phyloP scores from a whole-genome alignment of 1,140 invertebrate genomes.

The Drosophila melanica region DNA sequence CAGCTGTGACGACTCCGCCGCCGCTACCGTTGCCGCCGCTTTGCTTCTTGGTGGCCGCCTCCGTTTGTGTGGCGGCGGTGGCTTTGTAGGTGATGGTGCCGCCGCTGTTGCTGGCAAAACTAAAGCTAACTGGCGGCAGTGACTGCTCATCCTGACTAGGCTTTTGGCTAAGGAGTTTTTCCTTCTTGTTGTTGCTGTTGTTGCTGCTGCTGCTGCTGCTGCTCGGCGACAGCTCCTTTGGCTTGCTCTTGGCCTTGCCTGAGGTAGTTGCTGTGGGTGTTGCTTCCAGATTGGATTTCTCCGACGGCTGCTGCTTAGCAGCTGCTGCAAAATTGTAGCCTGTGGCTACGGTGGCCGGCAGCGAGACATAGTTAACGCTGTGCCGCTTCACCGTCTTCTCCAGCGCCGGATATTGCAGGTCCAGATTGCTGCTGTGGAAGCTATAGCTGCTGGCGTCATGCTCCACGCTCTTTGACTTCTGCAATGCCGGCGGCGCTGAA shows the following conservation, averaged over 20 bases:
- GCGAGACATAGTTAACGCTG: slow-evolving; percentile 68
- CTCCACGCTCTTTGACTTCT: slow-evolving; percentile 83
- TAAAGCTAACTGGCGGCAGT: slow-evolving; percentile 20
- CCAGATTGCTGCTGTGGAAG: slow-evolving; percentile 75
- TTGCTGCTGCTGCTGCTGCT: neutral
- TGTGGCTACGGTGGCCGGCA: slow-evolving; percentile 15
- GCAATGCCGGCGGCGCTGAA: slow-evolving; percentile 55
- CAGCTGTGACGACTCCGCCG: slow-evolving; percentile 8
- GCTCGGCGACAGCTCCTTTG: slow-evolving; percentile 39
- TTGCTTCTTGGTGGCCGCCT: slow-evolving; percentile 52
- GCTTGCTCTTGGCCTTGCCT: slow-evolving; percentile 54
- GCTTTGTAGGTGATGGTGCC: slow-evolving; percentile 43
- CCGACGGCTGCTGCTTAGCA: slow-evolving; percentile 54
- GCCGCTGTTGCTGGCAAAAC: slow-evolving; percentile 4
- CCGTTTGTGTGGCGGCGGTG: slow-evolving; percentile 64
- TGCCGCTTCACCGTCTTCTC: slow-evolving; percentile 83
- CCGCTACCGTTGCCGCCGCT: slow-evolving; percentile 6
- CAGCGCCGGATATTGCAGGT: slow-evolving; percentile 81
- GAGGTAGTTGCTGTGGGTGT: slow-evolving; percentile 35
- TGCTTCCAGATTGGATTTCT: slow-evolving; percentile 29
- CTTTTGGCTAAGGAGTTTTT: slow-evolving; percentile 15
- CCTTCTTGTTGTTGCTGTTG: slow-evolving; percentile 22
- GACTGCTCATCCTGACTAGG: slow-evolving; percentile 50
- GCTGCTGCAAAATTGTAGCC: slow-evolving; percentile 73
- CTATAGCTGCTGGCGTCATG: slow-evolving; percentile 71